Percentiles rank a stretch among this genome's conserved stretches.
Evolutionary conservation across 2,797 vertebrate species (phyloP).

Genomic region (Crax fasciolata): DNA sequence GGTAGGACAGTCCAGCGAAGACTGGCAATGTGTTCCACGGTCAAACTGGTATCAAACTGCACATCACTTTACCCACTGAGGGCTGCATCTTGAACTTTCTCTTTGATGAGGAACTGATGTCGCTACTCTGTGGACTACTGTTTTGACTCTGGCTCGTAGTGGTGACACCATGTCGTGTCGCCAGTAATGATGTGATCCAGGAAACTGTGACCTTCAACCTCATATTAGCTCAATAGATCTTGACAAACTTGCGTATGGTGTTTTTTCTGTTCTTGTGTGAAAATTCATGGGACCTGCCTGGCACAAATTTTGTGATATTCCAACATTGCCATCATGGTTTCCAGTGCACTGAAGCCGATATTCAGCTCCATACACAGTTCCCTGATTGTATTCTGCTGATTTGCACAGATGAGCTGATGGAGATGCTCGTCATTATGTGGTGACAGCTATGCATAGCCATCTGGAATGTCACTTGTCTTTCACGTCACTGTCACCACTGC

Average conservation of each 20-base stretch:
- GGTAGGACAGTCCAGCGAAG: background rate
- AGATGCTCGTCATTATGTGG: too few relatives aligned
- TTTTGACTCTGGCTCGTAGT: background rate
- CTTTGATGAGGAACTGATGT: background rate
- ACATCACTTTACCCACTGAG: background rate
- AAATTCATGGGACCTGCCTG: too few relatives aligned
- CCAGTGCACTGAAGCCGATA: too few relatives aligned
- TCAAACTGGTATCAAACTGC: background rate
- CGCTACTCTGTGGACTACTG: too few relatives aligned
- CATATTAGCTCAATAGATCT: background rate
- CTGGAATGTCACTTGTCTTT: too few relatives aligned
- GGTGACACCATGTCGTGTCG: background rate
- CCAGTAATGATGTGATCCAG: background rate
- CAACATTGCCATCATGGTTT: background rate
- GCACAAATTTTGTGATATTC: background rate
- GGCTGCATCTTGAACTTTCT: background rate
- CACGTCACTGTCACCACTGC: too few relatives aligned
- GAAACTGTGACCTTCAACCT: background rate
- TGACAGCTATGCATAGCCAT: too few relatives aligned
- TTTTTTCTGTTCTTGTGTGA: background rate
- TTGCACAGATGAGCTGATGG: too few relatives aligned
- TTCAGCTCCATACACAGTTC: too few relatives aligned
- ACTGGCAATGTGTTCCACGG: background rate
- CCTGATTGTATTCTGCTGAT: too few relatives aligned
- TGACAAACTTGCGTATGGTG: background rate